Conservation (phyloP, 2,888 invertebrate species). For the Agrypnus murinus region DNA sequence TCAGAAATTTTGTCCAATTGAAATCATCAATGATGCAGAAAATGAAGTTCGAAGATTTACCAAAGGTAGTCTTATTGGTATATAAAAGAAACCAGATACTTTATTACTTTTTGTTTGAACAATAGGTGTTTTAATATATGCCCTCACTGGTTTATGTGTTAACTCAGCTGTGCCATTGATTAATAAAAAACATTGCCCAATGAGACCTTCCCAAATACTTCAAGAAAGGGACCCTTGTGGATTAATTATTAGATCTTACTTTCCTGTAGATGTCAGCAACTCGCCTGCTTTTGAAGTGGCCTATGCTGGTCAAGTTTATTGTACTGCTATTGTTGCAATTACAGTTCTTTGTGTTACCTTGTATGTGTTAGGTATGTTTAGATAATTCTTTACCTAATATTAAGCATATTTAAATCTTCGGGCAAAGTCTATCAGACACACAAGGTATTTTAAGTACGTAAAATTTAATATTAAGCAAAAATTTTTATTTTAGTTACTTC, state of each 20-base stretch:
- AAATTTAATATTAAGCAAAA: too few relatives aligned
- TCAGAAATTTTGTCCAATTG: not conserved
- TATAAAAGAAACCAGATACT: too few relatives aligned
- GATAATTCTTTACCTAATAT: too few relatives aligned
- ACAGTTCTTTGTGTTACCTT: not conserved
- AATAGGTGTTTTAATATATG: not conserved
- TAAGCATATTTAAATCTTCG: too few relatives aligned
- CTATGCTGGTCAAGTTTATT: constrained; percentile 3
- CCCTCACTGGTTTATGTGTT: not conserved
- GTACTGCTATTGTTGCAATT: constrained; percentile 7
- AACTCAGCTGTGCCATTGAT: constrained; percentile 4
- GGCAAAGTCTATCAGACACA: too few relatives aligned
- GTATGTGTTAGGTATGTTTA: constrained; percentile 2
- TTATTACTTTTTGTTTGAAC: not conserved
- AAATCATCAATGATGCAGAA: constrained; percentile 3
- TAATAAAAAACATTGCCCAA: not conserved
- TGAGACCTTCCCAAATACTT: not conserved
- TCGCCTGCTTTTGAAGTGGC: constrained; percentile 17
- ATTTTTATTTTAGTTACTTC: too few relatives aligned
- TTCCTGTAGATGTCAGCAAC: not conserved
- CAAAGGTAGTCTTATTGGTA: too few relatives aligned
- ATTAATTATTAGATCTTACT: constrained; percentile 13
- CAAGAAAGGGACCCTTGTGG: constrained; percentile 13
- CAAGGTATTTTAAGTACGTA: too few relatives aligned
- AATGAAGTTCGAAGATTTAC: constrained; percentile 9